A percentile compares a stretch with the other conserved stretches of the same genome.
Conservation (phyloP, 1,140 invertebrate genomes). For the Brachionus koreanus region DNA sequence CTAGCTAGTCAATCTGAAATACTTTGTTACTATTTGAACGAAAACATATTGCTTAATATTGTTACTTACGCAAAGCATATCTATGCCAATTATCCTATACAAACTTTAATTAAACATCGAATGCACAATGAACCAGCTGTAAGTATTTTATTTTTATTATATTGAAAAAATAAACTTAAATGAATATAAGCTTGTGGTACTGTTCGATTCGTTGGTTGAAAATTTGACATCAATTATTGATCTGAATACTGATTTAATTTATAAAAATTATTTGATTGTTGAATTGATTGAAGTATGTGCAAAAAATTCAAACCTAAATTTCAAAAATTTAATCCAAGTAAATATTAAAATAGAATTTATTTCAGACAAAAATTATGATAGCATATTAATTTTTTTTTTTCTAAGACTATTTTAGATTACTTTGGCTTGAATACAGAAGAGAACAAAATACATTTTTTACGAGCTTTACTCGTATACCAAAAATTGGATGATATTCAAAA, state of each 20-base stretch:
- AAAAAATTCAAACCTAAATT: slow-evolving; percentile 28
- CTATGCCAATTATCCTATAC: slow-evolving; percentile 41
- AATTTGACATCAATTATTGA: slow-evolving; percentile 39
- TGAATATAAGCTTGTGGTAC: neutral
- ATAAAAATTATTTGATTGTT: slow-evolving; percentile 36
- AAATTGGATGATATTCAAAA: slow-evolving; percentile 14
- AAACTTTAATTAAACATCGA: slow-evolving; percentile 27
- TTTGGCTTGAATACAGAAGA: neutral
- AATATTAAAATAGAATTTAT: neutral
- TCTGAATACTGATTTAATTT: slow-evolving; percentile 28
- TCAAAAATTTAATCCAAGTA: slow-evolving; percentile 27
- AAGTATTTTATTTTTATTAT: neutral
- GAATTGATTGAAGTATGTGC: slow-evolving; percentile 2
- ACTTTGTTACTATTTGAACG: neutral
- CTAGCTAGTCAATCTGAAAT: neutral
- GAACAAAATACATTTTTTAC: slow-evolving; percentile 31
- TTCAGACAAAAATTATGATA: neutral
- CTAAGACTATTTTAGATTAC: neutral
- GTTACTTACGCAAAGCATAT: slow-evolving; percentile 34
- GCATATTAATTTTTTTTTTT: slow-evolving; percentile 3
- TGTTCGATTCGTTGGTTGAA: slow-evolving; percentile 18
- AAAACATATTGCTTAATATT: slow-evolving; percentile 16
- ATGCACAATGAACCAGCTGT: slow-evolving; percentile 15
- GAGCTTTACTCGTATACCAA: slow-evolving; percentile 19
- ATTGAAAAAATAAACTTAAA: neutral